Evolutionary conservation across 64 coral and sea anemone genomes (phyloP).

Genomic region (Montipora capricornis): DNA sequence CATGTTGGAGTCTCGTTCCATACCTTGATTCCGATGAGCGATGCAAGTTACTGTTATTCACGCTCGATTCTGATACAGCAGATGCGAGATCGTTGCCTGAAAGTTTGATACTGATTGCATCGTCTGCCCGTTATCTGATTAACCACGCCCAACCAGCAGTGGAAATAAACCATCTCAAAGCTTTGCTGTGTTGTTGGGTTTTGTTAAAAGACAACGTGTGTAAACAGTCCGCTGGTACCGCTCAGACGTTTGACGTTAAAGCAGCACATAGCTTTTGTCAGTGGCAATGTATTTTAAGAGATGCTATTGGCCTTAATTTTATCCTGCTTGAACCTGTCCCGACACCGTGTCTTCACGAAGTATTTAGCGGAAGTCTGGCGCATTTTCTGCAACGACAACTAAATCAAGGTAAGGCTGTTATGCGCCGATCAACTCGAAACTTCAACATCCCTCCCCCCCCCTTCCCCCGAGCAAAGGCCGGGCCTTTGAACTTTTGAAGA

Average conservation of each 20-base stretch:
- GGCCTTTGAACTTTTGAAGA: too few species aligned
- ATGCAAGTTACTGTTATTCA: slow-evolving; percentile 15
- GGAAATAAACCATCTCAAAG: slow-evolving; percentile 1
- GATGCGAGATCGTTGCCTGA: slow-evolving; percentile 18
- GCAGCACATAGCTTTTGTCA: slow-evolving; percentile 84
- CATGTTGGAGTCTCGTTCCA: slow-evolving; percentile 26
- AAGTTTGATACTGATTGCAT: slow-evolving; percentile 48
- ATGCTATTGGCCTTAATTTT: slow-evolving; percentile 61
- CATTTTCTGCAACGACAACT: slow-evolving; percentile 20
- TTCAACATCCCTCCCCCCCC: neutral
- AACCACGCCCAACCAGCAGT: slow-evolving; percentile 38
- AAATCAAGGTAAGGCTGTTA: slow-evolving; percentile 26
- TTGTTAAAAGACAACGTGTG: neutral
- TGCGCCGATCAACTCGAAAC: neutral
- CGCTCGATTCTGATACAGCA: slow-evolving; percentile 39
- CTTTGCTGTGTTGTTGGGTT: slow-evolving; percentile 18
- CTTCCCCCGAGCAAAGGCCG: too few species aligned
- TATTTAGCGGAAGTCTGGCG: slow-evolving; percentile 54
- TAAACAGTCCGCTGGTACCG: neutral
- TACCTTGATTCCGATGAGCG: slow-evolving; percentile 7
- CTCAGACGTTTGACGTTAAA: neutral
- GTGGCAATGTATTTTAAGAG: slow-evolving; percentile 81
- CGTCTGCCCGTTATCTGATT: slow-evolving; percentile 64
- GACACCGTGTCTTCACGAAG: slow-evolving; percentile 51
- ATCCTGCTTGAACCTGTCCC: slow-evolving; percentile 53